Conservation (phyloP, 1,140 invertebrate genomes). For the Sycobia sp. region DNA sequence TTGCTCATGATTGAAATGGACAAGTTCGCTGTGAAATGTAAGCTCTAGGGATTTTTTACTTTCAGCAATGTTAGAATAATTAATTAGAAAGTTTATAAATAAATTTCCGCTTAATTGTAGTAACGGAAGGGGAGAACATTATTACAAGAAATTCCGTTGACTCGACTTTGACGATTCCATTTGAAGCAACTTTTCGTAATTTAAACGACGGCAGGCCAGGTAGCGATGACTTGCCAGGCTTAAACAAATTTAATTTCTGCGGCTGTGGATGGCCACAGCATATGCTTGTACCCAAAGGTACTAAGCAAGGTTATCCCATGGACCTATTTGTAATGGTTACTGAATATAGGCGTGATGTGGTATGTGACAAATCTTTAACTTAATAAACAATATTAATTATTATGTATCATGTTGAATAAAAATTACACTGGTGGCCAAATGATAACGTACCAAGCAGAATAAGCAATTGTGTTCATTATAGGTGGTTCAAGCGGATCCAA, state of each 20-base stretch:
- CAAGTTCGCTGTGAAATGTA: constrained; percentile 53
- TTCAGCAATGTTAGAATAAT: too few species aligned
- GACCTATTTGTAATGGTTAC: constrained; percentile 83
- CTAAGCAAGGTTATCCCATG: constrained; percentile 69
- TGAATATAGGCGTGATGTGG: constrained; percentile 73
- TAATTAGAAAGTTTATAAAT: too few species aligned
- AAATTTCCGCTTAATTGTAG: constrained; percentile 42
- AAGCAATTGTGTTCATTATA: too few species aligned
- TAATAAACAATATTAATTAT: too few species aligned
- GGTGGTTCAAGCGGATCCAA: constrained; percentile 18
- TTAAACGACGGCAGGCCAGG: constrained; percentile 56
- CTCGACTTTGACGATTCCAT: constrained; percentile 71
- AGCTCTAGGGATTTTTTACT: too few species aligned
- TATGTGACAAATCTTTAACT: constrained; percentile 44
- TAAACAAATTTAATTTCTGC: constrained; percentile 48
- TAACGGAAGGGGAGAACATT: constrained; percentile 64
- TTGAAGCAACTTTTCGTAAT: constrained; percentile 69
- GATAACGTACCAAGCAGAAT: too few species aligned
- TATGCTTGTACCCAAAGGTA: constrained; percentile 80
- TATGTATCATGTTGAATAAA: too few species aligned
- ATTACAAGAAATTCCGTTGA: constrained; percentile 64
- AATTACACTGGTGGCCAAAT: too few species aligned
- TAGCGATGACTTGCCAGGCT: constrained; percentile 33
- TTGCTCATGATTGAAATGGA: constrained; percentile 78
- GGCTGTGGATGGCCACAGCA: constrained; percentile 89